Evolutionary conservation across 2,888 invertebrate species (phyloP), one percentile per base, ranked within the genome.

Genomic region (Lasioglossum figueresi): DNA sequence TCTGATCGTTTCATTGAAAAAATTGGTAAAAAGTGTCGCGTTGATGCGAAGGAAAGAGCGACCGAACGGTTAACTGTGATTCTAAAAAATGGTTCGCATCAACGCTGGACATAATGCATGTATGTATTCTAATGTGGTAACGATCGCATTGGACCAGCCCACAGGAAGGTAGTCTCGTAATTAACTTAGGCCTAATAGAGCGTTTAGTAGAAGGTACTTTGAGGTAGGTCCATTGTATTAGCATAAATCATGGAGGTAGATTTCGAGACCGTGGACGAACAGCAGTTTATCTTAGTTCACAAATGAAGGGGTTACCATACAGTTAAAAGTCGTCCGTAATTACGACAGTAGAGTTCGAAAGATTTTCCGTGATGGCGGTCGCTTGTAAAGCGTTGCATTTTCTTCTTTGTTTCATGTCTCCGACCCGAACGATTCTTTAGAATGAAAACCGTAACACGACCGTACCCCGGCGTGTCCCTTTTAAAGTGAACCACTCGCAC

Each of bases 171-270:
- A 89, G 87, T 91, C 83, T 83, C 92, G 90, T 92, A 93, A 93
- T 93, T 93, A 93, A 92, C 92, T 93, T 92, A 92, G 90, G 88
- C 90, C 91, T 93, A 93, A 93, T 93, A 93, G 93, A 93, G 93
- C 93, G 89, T 92, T 93, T 93, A 92, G 91, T 90, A 68, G 79
- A 88, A 83, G 84, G 88, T 88, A 88, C 83, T 92, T 91, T 90
- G 88, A 87, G 89, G 88, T 89, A 88, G 90, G 90, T 91, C 91
- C 86, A 86, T 88, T 90, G 90, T 89, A 93, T 93, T 93, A 93
- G 92, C 93, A 93, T 93, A 93, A 93, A 93, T 93, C 92, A 92
- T 88, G 89, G 91, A 90, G 87, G 88, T 87, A 88, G 89, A 90
- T 90, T 88, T 88, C 81, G 31, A 63, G 66, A 19, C 79, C 76